Evolutionary conservation across 2,888 invertebrate species (phyloP), one percentile per base, ranked within the genome.

Genomic region (Drosophila lacicola): DNA sequence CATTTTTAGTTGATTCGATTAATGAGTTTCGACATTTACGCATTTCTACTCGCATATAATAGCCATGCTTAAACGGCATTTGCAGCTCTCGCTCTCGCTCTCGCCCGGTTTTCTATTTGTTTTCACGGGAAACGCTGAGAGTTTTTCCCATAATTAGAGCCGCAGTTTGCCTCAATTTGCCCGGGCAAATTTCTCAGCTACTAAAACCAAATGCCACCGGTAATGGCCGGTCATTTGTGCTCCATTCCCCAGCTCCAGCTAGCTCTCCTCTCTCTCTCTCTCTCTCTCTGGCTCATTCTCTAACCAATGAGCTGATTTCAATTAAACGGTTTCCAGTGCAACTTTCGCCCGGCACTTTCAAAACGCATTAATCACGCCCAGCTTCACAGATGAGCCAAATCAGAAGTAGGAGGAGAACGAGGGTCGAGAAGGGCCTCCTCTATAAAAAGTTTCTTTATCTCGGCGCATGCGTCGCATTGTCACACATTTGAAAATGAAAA

Each of bases 131-230:
- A 83, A 74, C 72, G 76, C 57, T 68, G 68, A 67, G 74, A 79
- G 82, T 57, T 86, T 83, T 88, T 88, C 88, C 87, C 88, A 88
- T 86, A 88, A 88, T 89, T 89, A 88, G 85, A 83, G 84, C 25
- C 60, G 55, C 51, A 61, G 67, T 73, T 83, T 54, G 65, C 71
- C 73, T 61, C 75, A 64, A 78, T 82, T 88, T 74, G 82, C 58
- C 58, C 53, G 51, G 80, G 84, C 81, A 69, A 86, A 80, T 88
- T 84, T 84, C 84, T 84, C 84, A 84, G 87, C 81, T 73, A 88
- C 72, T 84, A 80, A 80, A 88, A 54, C 64, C 74, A 71, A 84
- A 80, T 86, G 88, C 71, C 47, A 80, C 86, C 88, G 87, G 86
- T 84, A 84, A 88, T 88, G 72, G 80, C 57, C 54, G 42, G 83